These are phyloP conservation scores for Diarsia mendica DNA, from an alignment of 2,888 invertebrate species.

Conservation along the genomic window DNA sequence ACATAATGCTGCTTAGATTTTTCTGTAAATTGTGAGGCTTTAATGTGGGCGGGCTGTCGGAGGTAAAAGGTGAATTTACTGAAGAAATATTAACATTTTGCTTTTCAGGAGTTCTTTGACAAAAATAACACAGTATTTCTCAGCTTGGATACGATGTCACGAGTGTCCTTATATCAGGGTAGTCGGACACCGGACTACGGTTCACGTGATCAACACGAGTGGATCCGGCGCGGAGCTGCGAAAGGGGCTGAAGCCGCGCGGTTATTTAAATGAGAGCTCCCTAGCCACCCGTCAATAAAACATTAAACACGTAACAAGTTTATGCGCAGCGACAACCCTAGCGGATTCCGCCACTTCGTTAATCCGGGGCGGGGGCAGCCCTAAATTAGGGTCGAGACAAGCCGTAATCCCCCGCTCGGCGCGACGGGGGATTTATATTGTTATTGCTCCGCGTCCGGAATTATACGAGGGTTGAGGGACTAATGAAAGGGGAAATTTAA, in stretches of 20 bases:
- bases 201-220: conserved; percentile 56
- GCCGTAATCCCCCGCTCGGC: conserved; percentile 90
- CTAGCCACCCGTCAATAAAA: conserved; percentile 90
- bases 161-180: conserved; percentile 37
- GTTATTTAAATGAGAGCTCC: conserved; percentile 89
- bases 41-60: neutral
- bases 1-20: conserved; percentile 1
- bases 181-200: conserved; percentile 47
- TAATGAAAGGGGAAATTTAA: conserved; percentile 91
- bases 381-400: conserved; percentile 91
- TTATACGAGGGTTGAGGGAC: conserved; percentile 91
- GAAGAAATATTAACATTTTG: conserved; percentile 4
- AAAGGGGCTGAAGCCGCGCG: conserved; percentile 73
- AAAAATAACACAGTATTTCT: conserved; percentile 6
- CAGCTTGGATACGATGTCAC: conserved; percentile 11
- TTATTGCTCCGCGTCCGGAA: conserved; percentile 91
- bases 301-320: conserved; percentile 91
- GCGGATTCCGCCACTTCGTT: conserved; percentile 90
- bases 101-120: neutral
- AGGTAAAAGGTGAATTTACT: neutral
- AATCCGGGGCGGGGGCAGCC: conserved; percentile 90
- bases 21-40: conserved; percentile 11
- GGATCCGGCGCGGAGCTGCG: conserved; percentile 36
- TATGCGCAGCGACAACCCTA: conserved; percentile 90
- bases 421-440: conserved; percentile 91